Conservation (phyloP, 2,113 vertebrate species). For the Butorides virescens region DNA sequence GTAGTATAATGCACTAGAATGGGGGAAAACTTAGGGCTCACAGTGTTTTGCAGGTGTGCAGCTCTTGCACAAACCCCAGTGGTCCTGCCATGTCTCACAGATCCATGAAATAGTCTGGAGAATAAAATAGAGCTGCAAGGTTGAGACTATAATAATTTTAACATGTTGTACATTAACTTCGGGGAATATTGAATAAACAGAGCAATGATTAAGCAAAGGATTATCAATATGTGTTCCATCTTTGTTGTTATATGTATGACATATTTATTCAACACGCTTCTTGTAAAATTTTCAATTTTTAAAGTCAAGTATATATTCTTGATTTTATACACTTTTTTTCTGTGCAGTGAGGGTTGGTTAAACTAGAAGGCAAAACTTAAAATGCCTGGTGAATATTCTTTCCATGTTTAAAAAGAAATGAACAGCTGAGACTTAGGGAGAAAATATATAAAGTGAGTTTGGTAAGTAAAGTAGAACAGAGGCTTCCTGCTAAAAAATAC, state of each 20-base stretch:
- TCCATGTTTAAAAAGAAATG: not conserved
- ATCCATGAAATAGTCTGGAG: not conserved
- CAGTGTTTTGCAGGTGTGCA: not conserved
- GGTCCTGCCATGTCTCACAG: not conserved
- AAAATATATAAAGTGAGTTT: not conserved
- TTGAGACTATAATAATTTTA: not conserved
- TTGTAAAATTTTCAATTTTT: not conserved
- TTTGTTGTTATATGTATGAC: not conserved
- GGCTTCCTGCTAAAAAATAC: not conserved
- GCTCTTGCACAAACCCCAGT: not conserved
- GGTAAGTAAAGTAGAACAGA: not conserved
- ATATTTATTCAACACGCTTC: not conserved
- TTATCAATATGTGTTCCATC: not conserved
- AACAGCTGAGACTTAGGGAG: not conserved
- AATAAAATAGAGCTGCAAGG: not conserved
- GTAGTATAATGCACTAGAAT: not conserved
- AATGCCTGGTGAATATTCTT: not conserved
- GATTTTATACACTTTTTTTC: not conserved
- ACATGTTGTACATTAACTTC: not conserved
- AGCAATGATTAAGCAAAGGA: not conserved
- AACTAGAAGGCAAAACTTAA: not conserved
- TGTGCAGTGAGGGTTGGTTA: not conserved
- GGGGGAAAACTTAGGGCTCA: not conserved
- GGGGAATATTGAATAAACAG: not conserved
- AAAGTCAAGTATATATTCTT: not conserved